phyloP scores from a whole-genome alignment of 2,113 vertebrate genomes.

The Podiceps cristatus region DNA sequence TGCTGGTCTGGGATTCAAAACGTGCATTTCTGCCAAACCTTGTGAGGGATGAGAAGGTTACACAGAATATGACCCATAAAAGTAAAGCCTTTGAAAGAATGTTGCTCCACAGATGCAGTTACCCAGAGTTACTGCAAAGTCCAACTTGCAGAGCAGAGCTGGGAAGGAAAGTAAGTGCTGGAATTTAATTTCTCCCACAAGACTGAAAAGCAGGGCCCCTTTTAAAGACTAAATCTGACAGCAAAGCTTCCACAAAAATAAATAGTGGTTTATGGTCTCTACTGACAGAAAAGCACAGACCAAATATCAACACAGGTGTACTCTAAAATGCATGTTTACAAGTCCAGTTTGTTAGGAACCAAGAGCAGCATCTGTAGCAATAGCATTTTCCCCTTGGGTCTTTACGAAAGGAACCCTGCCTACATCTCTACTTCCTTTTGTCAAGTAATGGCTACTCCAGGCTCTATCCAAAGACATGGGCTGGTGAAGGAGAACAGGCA shows the following conservation, averaged over 20 bases:
- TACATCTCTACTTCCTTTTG: neutral
- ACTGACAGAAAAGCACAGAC: neutral
- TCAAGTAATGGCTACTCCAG: neutral
- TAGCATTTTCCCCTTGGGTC: neutral
- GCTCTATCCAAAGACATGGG: neutral
- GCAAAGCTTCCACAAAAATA: slow-evolving; percentile 3
- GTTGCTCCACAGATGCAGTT: neutral
- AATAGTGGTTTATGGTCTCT: neutral
- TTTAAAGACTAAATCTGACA: neutral
- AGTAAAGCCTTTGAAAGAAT: neutral
- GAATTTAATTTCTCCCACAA: neutral
- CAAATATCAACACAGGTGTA: neutral
- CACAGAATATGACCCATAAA: neutral
- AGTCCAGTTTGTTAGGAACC: neutral
- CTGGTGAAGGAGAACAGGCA: neutral
- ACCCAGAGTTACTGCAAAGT: neutral
- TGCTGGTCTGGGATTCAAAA: neutral
- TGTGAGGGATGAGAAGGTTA: neutral
- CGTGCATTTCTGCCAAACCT: neutral
- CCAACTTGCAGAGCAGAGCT: neutral
- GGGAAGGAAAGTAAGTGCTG: neutral
- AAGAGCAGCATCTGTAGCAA: neutral
- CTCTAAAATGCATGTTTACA: neutral
- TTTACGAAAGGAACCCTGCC: neutral
- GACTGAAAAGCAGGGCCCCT: neutral